A percentile compares a stretch with the other conserved stretches of the same genome.
These are phyloP conservation scores for Gortyna flavago DNA, from an alignment of 2,888 invertebrate species.

Conservation along the genomic window DNA sequence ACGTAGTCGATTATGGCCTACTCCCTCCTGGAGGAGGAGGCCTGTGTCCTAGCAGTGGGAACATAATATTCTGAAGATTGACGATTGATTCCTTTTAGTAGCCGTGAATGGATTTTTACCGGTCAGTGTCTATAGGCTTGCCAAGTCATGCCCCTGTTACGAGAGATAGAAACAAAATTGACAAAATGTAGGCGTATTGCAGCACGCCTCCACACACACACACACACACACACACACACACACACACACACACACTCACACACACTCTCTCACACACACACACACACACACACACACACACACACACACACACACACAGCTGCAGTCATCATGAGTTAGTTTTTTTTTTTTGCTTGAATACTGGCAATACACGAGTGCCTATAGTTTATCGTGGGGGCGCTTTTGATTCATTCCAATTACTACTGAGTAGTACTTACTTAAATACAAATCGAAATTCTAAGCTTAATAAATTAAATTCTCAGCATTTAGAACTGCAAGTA, in stretches of 20 bases:
- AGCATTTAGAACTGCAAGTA: conserved; percentile 47
- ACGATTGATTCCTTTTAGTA: neutral
- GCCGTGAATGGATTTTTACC: neutral
- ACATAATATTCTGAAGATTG: no score
- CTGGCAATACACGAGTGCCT: neutral
- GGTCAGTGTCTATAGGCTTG: neutral
- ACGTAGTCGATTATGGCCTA: no score
- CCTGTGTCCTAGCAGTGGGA: no score
- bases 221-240: no score
- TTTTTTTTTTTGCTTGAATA: neutral
- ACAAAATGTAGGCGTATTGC: neutral
- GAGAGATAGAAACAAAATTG: neutral
- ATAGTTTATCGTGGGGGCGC: no score
- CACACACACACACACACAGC: no score
- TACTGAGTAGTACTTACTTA: neutral
- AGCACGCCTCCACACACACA: no score
- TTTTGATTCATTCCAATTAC: neutral
- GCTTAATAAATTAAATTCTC: conserved; percentile 37
- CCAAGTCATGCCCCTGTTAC: neutral
- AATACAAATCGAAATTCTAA: conserved; percentile 29
- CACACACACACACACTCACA: no score
- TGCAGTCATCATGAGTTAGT: neutral
- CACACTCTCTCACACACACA: no score
- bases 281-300: no score
- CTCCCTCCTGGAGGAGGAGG: no score